Conservation (phyloP, 2,113 vertebrate species). For the Ammodytes marinus region DNA sequence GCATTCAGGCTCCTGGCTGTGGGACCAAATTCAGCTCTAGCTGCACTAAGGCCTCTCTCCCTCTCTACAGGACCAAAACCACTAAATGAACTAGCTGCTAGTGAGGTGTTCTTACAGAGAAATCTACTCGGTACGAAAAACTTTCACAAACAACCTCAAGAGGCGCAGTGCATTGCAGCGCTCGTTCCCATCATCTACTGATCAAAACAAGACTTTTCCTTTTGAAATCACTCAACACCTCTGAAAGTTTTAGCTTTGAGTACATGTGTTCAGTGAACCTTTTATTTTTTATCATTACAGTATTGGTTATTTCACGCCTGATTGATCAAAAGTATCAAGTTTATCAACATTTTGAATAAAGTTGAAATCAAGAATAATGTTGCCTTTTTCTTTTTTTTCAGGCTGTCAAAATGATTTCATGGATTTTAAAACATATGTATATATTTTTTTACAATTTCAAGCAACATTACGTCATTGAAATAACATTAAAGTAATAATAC, state of each 20-base stretch:
- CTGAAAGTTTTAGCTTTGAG: constrained; percentile 34
- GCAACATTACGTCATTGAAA: not conserved
- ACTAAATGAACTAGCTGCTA: constrained; percentile 72
- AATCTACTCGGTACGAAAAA: constrained; percentile 22
- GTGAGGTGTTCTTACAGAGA: constrained; percentile 31
- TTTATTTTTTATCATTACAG: constrained; percentile 71
- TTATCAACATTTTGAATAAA: constrained; percentile 81
- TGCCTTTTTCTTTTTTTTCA: constrained; percentile 13
- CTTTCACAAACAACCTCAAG: constrained; percentile 30
- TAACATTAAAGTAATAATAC: not conserved
- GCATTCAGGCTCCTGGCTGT: constrained; percentile 49
- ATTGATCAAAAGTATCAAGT: constrained; percentile 76
- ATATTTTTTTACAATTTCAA: not conserved
- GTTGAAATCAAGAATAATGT: constrained; percentile 61
- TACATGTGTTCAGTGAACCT: constrained; percentile 37
- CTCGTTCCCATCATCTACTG: not conserved
- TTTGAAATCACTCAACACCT: not conserved
- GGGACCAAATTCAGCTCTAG: constrained; percentile 66
- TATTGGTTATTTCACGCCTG: constrained; percentile 76
- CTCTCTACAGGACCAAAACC: constrained; percentile 73
- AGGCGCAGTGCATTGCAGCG: constrained; percentile 3
- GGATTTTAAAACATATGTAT: not conserved
- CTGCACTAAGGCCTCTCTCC: constrained; percentile 31
- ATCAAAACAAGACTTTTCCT: constrained; percentile 45
- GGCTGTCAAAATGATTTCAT: not conserved